A percentile compares a stretch with the other conserved stretches of the same genome.
phyloP scores from a whole-genome alignment of 2,888 invertebrate genomes.

The Caenorhabditis imperialis region DNA sequence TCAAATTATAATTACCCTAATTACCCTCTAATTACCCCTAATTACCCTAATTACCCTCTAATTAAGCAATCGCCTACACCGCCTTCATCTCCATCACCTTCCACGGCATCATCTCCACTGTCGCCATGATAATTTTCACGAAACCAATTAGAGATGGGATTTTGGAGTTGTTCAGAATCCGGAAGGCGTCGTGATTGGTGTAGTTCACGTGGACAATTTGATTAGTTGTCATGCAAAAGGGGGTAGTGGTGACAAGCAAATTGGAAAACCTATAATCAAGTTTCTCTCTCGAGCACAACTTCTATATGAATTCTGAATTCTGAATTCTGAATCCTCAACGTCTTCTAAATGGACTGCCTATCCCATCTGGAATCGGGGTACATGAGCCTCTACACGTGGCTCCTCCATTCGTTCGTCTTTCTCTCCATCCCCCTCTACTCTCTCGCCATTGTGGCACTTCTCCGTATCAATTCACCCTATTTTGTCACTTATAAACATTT shows the following conservation, averaged over 20 bases:
- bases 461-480: slow-evolving; percentile 14
- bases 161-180: slow-evolving; percentile 1
- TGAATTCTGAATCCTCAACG: too few relatives aligned
- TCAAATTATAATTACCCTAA: background rate
- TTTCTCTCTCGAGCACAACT: too few relatives aligned
- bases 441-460: slow-evolving; percentile 16
- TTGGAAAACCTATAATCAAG: too few relatives aligned
- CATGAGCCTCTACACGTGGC: slow-evolving; percentile 8
- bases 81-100: slow-evolving; percentile 26
- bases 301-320: too few relatives aligned
- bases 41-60: background rate
- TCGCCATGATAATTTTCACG: slow-evolving; percentile 31
- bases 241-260: too few relatives aligned
- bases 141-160: slow-evolving; percentile 22
- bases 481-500: slow-evolving; percentile 26
- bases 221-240: too few relatives aligned
- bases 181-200: too few relatives aligned
- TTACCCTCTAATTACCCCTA: background rate
- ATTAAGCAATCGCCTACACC: slow-evolving; percentile 18
- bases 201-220: too few relatives aligned
- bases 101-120: slow-evolving; percentile 27
- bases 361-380: too few relatives aligned
- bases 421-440: slow-evolving; percentile 16
- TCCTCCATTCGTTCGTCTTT: slow-evolving; percentile 4
- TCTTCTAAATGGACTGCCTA: too few relatives aligned